These are phyloP conservation scores for Plumapathes pennacea DNA, from an alignment of 92 coral and sea anemone genomes.

Conservation along the genomic window DNA sequence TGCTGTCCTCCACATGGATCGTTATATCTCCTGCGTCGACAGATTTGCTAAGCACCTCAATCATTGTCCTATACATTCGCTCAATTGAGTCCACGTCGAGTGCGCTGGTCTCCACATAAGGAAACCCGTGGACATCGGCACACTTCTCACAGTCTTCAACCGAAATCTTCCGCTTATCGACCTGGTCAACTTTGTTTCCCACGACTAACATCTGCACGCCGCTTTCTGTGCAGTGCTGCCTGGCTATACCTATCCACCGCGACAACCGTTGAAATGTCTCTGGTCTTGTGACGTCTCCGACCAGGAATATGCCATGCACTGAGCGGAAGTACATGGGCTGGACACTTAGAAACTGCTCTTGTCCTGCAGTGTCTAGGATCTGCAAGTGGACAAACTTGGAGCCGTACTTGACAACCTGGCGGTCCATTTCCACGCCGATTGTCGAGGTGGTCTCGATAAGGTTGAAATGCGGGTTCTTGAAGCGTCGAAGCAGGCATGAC, in stretches of 20 bases:
- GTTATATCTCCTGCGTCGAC: conserved; percentile 52
- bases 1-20: conserved; percentile 4
- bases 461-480: conserved; percentile 56
- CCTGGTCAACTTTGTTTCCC: conserved; percentile 70
- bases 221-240: conserved; percentile 34
- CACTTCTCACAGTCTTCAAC: conserved; percentile 22
- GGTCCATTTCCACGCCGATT: conserved; percentile 54
- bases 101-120: conserved; percentile 72
- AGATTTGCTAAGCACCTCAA: conserved; percentile 36
- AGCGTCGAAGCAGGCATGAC: conserved; percentile 65
- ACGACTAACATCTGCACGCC: conserved; percentile 43
- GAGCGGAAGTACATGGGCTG: conserved; percentile 68
- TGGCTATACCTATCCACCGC: conserved; percentile 57
- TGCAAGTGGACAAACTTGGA: conserved; percentile 47
- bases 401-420: conserved; percentile 52
- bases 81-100: conserved; percentile 38
- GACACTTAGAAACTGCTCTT: conserved; percentile 61
- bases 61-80: conserved; percentile 57
- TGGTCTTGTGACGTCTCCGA: conserved; percentile 59
- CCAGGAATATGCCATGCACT: conserved; percentile 72
- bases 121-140: conserved; percentile 50
- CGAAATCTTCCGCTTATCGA: conserved; percentile 23
- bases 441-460: conserved; percentile 40
- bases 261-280: conserved; percentile 44
- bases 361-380: conserved; percentile 79